These are phyloP conservation scores for Aphidoletes aphidimyza DNA, from an alignment of 2,888 invertebrate species.

Conservation along the genomic window DNA sequence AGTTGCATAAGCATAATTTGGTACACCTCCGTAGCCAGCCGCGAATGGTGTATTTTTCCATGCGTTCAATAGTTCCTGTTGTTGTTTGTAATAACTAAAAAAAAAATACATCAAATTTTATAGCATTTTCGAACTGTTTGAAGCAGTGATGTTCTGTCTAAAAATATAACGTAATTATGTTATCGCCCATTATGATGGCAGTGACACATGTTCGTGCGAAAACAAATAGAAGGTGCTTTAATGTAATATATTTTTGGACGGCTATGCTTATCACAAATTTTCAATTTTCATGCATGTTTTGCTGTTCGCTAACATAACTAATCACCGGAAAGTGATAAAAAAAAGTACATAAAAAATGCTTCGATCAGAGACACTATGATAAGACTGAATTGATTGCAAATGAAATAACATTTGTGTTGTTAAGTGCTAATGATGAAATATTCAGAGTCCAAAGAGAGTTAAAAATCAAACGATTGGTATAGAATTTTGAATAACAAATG, in stretches of 20 bases:
- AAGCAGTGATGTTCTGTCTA: neutral
- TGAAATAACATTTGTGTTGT: too few relatives aligned
- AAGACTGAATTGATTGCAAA: too few relatives aligned
- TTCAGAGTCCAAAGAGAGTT: too few relatives aligned
- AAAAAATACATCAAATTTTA: neutral
- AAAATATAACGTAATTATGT: neutral
- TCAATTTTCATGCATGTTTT: neutral
- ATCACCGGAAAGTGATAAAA: too few relatives aligned
- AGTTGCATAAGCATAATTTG: slow-evolving; percentile 68
- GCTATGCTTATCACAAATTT: slow-evolving; percentile 9
- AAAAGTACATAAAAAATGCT: too few relatives aligned
- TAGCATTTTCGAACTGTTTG: neutral
- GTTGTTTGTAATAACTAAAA: slow-evolving; percentile 44
- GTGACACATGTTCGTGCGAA: neutral
- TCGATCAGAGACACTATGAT: too few relatives aligned
- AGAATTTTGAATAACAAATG: too few relatives aligned
- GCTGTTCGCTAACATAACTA: too few relatives aligned
- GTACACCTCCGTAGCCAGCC: slow-evolving; percentile 58
- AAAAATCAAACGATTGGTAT: too few relatives aligned
- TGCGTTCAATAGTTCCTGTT: slow-evolving; percentile 25
- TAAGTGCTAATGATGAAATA: too few relatives aligned
- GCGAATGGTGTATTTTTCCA: slow-evolving; percentile 1
- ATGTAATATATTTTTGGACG: neutral
- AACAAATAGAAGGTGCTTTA: neutral
- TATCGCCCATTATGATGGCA: slow-evolving; percentile 14